Evolutionary conservation across 1,140 invertebrate species (phyloP).

Genomic region (Caenorhabditis inopinata): DNA sequence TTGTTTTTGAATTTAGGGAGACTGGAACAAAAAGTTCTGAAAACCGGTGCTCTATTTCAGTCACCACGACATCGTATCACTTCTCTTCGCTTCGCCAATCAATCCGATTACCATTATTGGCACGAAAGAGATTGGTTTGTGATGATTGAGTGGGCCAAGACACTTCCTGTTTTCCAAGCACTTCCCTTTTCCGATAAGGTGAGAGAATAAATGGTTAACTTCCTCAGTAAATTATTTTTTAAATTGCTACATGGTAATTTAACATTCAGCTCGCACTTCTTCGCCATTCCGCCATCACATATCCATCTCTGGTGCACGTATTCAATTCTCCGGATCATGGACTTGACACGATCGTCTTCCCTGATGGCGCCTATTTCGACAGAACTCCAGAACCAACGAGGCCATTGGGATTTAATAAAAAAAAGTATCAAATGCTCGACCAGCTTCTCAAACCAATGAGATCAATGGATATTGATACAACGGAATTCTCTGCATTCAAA

Average conservation of each 20-base stretch:
- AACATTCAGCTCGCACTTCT: conserved; percentile 59
- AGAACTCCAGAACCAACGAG: conserved; percentile 59
- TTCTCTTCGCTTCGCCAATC: conserved; percentile 46
- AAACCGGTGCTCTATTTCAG: no score
- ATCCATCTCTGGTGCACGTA: conserved; percentile 64
- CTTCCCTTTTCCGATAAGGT: conserved; percentile 60
- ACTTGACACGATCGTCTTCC: conserved; percentile 63
- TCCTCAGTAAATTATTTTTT: not conserved
- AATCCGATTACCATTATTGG: conserved; percentile 60
- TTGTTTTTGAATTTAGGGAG: not conserved
- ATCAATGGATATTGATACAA: conserved; percentile 59
- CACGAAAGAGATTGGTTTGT: conserved; percentile 63
- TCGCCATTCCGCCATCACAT: conserved; percentile 65
- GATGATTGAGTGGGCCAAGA: conserved; percentile 67
- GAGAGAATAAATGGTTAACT: not conserved
- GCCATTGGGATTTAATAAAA: conserved; percentile 64
- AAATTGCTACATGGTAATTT: not conserved
- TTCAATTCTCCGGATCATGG: conserved; percentile 63
- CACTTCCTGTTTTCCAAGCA: conserved; percentile 56
- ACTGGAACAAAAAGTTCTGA: not conserved
- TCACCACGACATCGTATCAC: conserved; percentile 1
- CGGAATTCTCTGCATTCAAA: conserved; percentile 65
- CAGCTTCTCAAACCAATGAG: conserved; percentile 64
- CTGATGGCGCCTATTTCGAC: conserved; percentile 61
- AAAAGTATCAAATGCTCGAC: conserved; percentile 66